phyloP scores from a whole-genome alignment of 2,888 invertebrate genomes.

The Aphodius sticticus region DNA sequence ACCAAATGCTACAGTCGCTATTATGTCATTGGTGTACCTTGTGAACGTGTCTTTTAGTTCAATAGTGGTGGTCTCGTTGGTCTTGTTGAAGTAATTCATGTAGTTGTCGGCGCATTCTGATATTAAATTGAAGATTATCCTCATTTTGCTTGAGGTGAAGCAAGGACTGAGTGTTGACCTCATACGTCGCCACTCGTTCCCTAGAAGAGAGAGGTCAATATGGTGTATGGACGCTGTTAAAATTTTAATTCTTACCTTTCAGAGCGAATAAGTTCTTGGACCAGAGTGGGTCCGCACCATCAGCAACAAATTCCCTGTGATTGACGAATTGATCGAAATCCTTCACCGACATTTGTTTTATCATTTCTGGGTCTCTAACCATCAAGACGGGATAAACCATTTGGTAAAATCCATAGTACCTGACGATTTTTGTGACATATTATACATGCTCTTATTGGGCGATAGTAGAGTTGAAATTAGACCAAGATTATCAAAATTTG shows the following conservation, averaged over 20 bases:
- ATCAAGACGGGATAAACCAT: constrained; percentile 59
- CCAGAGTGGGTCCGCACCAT: constrained; percentile 61
- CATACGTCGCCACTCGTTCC: constrained; percentile 50
- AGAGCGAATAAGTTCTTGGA: constrained; percentile 53
- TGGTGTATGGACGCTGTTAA: background rate
- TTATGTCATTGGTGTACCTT: constrained; percentile 62
- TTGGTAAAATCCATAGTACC: constrained; percentile 33
- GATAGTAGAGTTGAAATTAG: too few relatives aligned
- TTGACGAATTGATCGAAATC: constrained; percentile 70
- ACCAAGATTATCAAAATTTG: too few relatives aligned
- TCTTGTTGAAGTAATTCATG: constrained; percentile 37
- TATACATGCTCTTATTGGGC: too few relatives aligned
- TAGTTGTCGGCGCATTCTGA: constrained; percentile 47
- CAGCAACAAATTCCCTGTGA: constrained; percentile 44
- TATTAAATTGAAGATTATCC: constrained; percentile 48
- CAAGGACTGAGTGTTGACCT: constrained; percentile 50
- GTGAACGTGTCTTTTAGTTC: constrained; percentile 60
- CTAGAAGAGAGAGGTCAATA: constrained; percentile 27
- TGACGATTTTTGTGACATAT: background rate
- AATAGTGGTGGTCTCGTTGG: constrained; percentile 40
- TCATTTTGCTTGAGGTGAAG: constrained; percentile 53
- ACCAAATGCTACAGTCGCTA: constrained; percentile 63
- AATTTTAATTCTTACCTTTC: constrained; percentile 26
- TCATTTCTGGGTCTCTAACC: constrained; percentile 65
- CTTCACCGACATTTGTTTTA: constrained; percentile 66